These are phyloP conservation scores for Falco cherrug DNA, from an alignment of 2,797 vertebrate genomes.

Conservation along the genomic window DNA sequence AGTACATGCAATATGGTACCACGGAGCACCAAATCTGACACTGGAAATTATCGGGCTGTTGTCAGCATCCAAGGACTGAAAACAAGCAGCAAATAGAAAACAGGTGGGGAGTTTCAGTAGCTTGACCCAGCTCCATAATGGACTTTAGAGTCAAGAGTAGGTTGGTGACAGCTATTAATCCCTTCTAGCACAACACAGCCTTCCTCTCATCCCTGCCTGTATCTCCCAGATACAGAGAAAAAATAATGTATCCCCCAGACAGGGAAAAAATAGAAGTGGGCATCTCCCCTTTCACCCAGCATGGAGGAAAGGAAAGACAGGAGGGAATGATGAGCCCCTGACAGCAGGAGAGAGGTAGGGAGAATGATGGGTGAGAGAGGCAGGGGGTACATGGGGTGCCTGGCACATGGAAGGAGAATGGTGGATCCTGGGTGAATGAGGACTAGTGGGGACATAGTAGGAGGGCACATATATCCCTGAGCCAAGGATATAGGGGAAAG, in stretches of 20 bases:
- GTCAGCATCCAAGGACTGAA: constrained; percentile 24
- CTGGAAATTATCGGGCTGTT: constrained; percentile 13
- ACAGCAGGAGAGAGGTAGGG: not conserved
- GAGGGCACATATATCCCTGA: not conserved
- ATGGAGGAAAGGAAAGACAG: not conserved
- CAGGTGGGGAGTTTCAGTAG: not conserved
- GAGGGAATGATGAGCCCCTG: not conserved
- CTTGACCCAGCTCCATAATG: not conserved
- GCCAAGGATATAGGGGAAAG: not conserved
- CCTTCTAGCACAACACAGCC: not conserved
- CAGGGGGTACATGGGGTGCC: not conserved
- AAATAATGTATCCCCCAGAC: not conserved
- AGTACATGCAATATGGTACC: not conserved
- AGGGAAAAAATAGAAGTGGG: not conserved
- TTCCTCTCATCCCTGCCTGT: not conserved
- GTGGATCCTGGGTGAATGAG: not conserved
- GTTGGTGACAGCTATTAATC: constrained; percentile 41
- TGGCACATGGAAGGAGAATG: not conserved
- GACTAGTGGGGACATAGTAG: not conserved
- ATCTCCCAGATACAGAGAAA: too few relatives aligned
- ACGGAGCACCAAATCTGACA: not conserved
- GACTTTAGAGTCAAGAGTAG: constrained; percentile 23
- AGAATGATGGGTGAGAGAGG: not conserved
- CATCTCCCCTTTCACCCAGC: not conserved
- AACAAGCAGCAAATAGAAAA: constrained; percentile 44